Base-by-base conservation (phyloP, 1,140 invertebrate species). In the Saxidomus purpurata region DNA sequence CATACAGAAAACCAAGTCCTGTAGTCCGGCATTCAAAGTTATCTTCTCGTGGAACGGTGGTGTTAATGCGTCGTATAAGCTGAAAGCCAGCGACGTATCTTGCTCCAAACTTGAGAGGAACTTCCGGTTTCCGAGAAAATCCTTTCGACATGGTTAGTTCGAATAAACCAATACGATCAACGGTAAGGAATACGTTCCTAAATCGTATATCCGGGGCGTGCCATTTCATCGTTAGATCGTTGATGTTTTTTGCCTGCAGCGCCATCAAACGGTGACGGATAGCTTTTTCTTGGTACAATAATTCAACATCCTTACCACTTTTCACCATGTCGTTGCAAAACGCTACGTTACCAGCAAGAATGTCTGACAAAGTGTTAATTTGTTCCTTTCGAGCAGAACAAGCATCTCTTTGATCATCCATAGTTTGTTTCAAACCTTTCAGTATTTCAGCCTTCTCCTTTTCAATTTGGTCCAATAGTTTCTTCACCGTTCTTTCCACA, bases 91-190 rank as follows among this genome's bases (percentile, higher is more conserved):
- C 80, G 13, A 89, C 87, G 19, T 89, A 80, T 34, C 79, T 43
- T 9, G 87, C 63, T 2, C 87, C 80, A 49, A 89, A 82, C 63
- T 69, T 81, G 0, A 89, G 34, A 13, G 87, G 87, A 59, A 49
- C 52, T 49, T 89, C 87, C 8, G 71, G 80, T 59, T 55, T 71
- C 11, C 87, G 43, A 36, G 43, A 59, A 36, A 76, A 89, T 36
- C 82, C 87, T 63, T 81, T 43, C 0, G 87, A 61, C 6, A 83
- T n/a, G 0, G 63, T 89, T 31, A 89, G 22, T 17, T 89, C 87
- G 63, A 89, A 89, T 25, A 89, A 79, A 36, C 87, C 87, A 36
- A 89, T 89, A 15, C 87, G 77, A 40, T 89, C 87, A 11, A 89
- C 71, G 4, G 80, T 89, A 11, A 89, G 67, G 38, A 89, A 89